A percentile compares a stretch with the other conserved stretches of the same genome.
Evolutionary conservation across 2,888 invertebrate genomes (phyloP).

Genomic region (Patella ulyssiponensis): DNA sequence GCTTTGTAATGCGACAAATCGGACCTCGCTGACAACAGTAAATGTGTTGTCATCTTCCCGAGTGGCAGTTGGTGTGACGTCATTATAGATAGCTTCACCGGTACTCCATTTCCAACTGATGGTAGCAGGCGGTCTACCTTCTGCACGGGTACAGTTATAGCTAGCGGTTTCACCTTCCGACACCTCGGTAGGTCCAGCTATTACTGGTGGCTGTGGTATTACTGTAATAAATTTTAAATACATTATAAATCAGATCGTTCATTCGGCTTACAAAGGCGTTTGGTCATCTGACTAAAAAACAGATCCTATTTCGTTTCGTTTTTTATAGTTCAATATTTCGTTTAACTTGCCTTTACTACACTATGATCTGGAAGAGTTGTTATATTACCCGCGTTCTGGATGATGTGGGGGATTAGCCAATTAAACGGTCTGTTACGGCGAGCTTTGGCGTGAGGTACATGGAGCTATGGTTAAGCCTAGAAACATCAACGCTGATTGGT

Average conservation of each 20-base stretch:
- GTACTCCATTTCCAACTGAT: conserved; percentile 6
- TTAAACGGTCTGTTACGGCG: too few species aligned
- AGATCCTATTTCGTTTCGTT: too few species aligned
- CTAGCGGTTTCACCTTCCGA: neutral
- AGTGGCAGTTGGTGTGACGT: neutral
- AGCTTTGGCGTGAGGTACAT: too few species aligned
- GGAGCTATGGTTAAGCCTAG: too few species aligned
- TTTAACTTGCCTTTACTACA: too few species aligned
- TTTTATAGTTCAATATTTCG: too few species aligned
- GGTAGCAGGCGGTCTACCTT: neutral
- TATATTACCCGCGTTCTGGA: too few species aligned
- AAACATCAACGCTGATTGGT: too few species aligned
- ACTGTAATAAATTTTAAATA: neutral
- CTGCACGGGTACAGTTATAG: neutral
- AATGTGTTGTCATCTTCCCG: neutral
- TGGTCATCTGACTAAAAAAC: too few species aligned
- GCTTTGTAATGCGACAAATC: neutral
- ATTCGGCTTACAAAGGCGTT: too few species aligned
- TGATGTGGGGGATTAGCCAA: too few species aligned
- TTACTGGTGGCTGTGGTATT: neutral
- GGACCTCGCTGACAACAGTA: neutral
- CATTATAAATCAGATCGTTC: neutral
- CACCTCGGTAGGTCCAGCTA: neutral
- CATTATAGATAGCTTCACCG: neutral
- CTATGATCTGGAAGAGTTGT: too few species aligned